A percentile compares a stretch with the other conserved stretches of the same genome.
phyloP scores from a whole-genome alignment of 2,797 vertebrate genomes.

The Tamandua tetradactyla region DNA sequence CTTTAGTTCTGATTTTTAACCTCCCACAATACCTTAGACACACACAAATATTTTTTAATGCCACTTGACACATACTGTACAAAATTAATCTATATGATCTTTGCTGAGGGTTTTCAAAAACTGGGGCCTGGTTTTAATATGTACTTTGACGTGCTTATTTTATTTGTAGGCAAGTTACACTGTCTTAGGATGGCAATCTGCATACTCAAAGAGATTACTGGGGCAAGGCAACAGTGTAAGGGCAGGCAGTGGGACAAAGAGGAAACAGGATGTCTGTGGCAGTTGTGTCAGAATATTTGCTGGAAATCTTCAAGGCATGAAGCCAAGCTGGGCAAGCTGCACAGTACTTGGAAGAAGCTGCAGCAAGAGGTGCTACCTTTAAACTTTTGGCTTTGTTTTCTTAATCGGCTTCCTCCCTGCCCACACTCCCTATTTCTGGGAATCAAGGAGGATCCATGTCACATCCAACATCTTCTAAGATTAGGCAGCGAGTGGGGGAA shows the following conservation, averaged over 20 bases:
- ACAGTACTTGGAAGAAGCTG: neutral
- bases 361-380: neutral
- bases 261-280: neutral
- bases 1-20: neutral
- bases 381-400: neutral
- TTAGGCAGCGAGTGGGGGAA: neutral
- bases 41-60: neutral
- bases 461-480: neutral
- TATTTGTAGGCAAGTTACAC: neutral
- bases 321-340: neutral
- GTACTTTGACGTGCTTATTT: neutral
- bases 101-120: neutral
- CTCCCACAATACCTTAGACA: neutral
- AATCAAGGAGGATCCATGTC: neutral
- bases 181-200: neutral
- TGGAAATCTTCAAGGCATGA: neutral
- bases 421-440: neutral
- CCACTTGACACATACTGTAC: too few species aligned
- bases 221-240: neutral
- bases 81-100: neutral
- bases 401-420: neutral
- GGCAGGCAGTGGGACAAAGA: neutral
- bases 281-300: neutral
- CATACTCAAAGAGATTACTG: neutral
- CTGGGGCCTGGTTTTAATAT: neutral